Evolutionary conservation across 2,888 invertebrate genomes (phyloP).

Genomic region (Ophion costatus): DNA sequence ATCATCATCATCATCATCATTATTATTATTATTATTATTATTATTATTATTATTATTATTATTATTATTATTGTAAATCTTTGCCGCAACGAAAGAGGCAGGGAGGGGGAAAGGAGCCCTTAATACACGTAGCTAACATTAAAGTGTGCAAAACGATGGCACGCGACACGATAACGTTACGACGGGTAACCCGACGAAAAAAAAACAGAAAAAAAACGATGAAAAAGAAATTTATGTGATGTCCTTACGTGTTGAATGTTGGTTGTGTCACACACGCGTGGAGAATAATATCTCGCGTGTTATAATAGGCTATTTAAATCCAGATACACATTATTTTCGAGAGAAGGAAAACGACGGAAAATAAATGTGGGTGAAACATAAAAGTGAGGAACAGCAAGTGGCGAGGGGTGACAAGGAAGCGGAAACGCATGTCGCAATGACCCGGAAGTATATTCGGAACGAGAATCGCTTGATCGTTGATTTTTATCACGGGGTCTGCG

Average conservation of each 20-base stretch:
- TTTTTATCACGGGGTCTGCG: too few relatives aligned
- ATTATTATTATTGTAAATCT: constrained; percentile 31
- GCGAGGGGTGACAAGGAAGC: too few relatives aligned
- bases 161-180: constrained; percentile 22
- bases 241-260: constrained; percentile 77
- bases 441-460: too few relatives aligned
- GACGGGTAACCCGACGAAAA: neutral
- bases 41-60: constrained; percentile 23
- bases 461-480: too few relatives aligned
- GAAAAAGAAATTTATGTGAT: constrained; percentile 74
- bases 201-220: constrained; percentile 51
- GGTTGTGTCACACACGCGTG: constrained; percentile 69
- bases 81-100: constrained; percentile 28
- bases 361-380: too few relatives aligned
- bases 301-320: constrained; percentile 34
- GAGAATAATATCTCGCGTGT: constrained; percentile 47
- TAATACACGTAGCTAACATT: constrained; percentile 53
- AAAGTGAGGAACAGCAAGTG: too few relatives aligned
- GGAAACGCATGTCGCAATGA: too few relatives aligned
- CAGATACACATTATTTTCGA: constrained; percentile 21
- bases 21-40: neutral
- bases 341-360: constrained; percentile 24
- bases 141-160: constrained; percentile 18
- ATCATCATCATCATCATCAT: neutral
- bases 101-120: constrained; percentile 55